Evolutionary conservation across 2,888 invertebrate species (phyloP).

Genomic region (Drosophila recens): DNA sequence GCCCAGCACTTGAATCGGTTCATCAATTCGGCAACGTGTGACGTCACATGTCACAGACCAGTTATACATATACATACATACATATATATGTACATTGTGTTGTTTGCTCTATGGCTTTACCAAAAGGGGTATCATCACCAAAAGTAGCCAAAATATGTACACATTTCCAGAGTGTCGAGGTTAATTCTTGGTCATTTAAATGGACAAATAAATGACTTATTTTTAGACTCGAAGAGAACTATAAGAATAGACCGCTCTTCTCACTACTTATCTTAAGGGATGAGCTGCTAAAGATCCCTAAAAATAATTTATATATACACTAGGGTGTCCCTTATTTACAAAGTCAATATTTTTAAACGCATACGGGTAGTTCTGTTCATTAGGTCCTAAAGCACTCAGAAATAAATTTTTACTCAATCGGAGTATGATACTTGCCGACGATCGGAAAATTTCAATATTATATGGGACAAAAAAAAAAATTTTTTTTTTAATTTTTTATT

Average conservation of each 20-base stretch:
- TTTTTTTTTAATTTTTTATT: too few relatives aligned
- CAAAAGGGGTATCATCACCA: slow-evolving; percentile 16
- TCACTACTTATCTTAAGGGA: too few relatives aligned
- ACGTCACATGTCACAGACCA: slow-evolving; percentile 18
- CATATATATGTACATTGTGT: neutral
- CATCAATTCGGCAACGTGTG: slow-evolving; percentile 28
- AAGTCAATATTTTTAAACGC: too few relatives aligned
- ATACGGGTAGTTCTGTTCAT: too few relatives aligned
- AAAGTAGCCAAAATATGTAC: slow-evolving; percentile 17
- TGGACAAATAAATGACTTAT: slow-evolving; percentile 11
- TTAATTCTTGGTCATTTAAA: slow-evolving; percentile 59
- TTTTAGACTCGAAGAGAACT: neutral
- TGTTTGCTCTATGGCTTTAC: slow-evolving; percentile 34
- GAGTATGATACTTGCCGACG: too few relatives aligned
- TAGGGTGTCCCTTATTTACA: too few relatives aligned
- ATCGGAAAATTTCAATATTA: too few relatives aligned
- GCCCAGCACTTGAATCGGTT: slow-evolving; percentile 62
- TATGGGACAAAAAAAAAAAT: too few relatives aligned
- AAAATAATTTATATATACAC: too few relatives aligned
- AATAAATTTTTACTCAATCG: too few relatives aligned
- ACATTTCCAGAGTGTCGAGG: slow-evolving; percentile 24
- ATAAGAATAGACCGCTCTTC: neutral
- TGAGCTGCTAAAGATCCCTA: too few relatives aligned
- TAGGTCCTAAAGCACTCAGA: too few relatives aligned
- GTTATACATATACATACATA: neutral